Base-by-base conservation (phyloP, 2,113 vertebrate species). In the Pseudorasbora parva region DNA sequence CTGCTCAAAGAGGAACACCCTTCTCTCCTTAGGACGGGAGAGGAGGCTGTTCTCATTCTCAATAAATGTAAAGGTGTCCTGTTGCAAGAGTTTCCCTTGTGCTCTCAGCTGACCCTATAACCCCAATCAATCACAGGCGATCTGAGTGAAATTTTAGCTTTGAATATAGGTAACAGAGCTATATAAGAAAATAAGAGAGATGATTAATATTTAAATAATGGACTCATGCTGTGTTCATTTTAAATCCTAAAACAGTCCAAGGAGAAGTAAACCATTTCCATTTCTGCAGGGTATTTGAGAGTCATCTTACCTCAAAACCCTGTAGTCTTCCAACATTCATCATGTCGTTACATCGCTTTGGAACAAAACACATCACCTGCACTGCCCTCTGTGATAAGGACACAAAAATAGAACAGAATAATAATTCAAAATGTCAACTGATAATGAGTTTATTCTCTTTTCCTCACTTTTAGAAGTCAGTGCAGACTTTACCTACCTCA, bases 1-100 rank as follows among this genome's bases (percentile, higher is more conserved):
- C 91, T 97, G 96, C 91, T 97, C 96, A 82, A 97, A 97, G 86
- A 97, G 95, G 90, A 97, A 97, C 89, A 97, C 94, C 2, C 94
- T 93, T 74, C 96, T 95, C 90, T 96, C 96, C 69, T 92, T 95
- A 12, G 93, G 89, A 75, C 93, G 95, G 78, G 94, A 93, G 77
- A 96, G 88, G 19, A 95, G 83, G 41, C 92, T 90, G 37, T 89
- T 84, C 74, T 96, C 96, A 33, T 95, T 94, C 83, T 97, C 96
- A 0, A 88, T 94, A 59, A 97, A 95, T 54, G 91, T 91, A 89
- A 97, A 97, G 4, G 96, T 97, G 83, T 97, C 95, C 91, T 97
- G 96, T 90, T 96, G 95, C 82, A 97, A 92, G 84, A 97, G 93
- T 89, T 97, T 97, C 68, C 96, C 96, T 90, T 97, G 96, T 82